These are phyloP conservation scores for Philereme transversata DNA, from an alignment of 2,888 invertebrate species.

Conservation along the genomic window DNA sequence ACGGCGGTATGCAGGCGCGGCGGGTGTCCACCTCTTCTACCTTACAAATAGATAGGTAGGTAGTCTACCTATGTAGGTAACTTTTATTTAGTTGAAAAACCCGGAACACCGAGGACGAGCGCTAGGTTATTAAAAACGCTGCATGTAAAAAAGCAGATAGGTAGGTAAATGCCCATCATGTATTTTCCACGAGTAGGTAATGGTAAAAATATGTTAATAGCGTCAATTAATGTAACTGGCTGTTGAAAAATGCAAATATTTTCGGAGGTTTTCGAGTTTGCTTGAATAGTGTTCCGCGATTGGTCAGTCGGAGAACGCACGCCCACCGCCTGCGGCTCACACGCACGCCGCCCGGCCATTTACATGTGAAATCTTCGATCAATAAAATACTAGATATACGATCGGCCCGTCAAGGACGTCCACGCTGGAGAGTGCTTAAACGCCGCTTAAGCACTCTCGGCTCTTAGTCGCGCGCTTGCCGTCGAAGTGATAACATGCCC, in stretches of 20 bases:
- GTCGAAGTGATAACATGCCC: no score
- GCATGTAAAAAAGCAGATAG: neutral
- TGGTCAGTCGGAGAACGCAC: slow-evolving; percentile 59
- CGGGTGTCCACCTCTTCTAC: no score
- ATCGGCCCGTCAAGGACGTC: no score
- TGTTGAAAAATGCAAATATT: slow-evolving; percentile 59
- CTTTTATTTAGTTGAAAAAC: no score
- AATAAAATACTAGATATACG: no score
- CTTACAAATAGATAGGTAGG: no score
- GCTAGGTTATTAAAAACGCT: neutral
- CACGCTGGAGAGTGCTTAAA: no score
- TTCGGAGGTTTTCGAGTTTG: slow-evolving; percentile 50
- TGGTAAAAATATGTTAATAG: slow-evolving; percentile 70
- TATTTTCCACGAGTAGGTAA: slow-evolving; percentile 45
- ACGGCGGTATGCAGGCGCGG: no score
- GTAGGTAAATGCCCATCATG: neutral
- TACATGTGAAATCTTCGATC: slow-evolving; percentile 71
- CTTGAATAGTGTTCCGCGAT: slow-evolving; percentile 51
- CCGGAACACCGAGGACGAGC: neutral
- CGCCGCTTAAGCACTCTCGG: no score
- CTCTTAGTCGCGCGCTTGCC: no score
- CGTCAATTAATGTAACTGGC: slow-evolving; percentile 62
- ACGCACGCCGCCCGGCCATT: slow-evolving; percentile 57
- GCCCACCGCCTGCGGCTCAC: slow-evolving; percentile 74
- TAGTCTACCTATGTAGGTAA: no score